Evolutionary conservation across 2,113 vertebrate species (phyloP), one percentile per base, ranked within the genome.

Genomic region (Ctenomys sociabilis): DNA sequence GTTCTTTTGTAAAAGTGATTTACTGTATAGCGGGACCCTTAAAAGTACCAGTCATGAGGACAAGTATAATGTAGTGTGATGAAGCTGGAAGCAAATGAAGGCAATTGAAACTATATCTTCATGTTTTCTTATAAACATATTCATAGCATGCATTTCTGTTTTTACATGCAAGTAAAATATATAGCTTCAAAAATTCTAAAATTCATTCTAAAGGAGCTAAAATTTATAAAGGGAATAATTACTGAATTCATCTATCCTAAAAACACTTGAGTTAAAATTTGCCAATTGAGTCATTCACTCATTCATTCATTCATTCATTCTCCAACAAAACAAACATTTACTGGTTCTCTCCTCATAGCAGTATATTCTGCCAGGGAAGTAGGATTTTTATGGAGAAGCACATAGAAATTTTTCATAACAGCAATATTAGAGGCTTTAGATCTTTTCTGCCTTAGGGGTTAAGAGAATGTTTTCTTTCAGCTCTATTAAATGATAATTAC

Each of bases 401-500:
- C 21, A 84, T 13, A 85, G 35, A 72, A 37, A 59, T 52, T 84
- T 96, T 81, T 93, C 13, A 75, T 66, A 22, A 61, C 57, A 89
- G 52, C 49, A 63, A 59, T 77, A 90, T 28, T 43, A 96, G 37
- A 78, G 13, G 26, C 30, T 91, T 37, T 9, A 54, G 7, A 52
- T 87, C 2, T 70, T 92, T 28, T 87, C 63, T 91, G 16, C 32
- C 37, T 81, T 89, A 86, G 35, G 11, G 26, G 57, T 90, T 96
- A 93, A 93, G 63, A 17, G 14, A 92, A 88, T 88, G 9, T 85
- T 97, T 97, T 90, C 45, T 85, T 88, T 95, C 63, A 78, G 14
- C 12, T 90, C 57, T 80, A 86, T 87, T 95, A 97, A 95, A 63
- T 90, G 93, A 92, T 96, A 97, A 97, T 96, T 97, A 93, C 37